Percentiles rank a stretch among this genome's conserved stretches.
Evolutionary conservation across 23 tunicate species (phyloP).

Genomic region (Diplosoma virens): DNA sequence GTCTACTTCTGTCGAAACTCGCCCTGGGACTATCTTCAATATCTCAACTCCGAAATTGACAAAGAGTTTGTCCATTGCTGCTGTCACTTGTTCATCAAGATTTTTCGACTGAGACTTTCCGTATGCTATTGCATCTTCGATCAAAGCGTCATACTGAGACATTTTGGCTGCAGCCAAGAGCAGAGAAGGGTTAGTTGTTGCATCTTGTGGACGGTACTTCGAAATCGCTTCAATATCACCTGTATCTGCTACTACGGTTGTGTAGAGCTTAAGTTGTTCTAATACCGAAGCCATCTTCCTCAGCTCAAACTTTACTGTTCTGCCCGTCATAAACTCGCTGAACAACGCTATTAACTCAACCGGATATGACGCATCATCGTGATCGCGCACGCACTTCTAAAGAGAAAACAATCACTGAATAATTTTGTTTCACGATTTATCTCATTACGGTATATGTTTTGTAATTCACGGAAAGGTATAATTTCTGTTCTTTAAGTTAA

Average conservation of each 20-base stretch:
- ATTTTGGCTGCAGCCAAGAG: conserved; percentile 76
- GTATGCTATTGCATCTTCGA: conserved; percentile 63
- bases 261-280: conserved; percentile 35
- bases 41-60: conserved; percentile 74
- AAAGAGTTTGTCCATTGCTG: conserved; percentile 83
- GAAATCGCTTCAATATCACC: conserved; percentile 86
- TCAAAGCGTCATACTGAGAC: conserved; percentile 46
- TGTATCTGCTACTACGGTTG: conserved; percentile 92
- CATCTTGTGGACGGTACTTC: conserved; percentile 71
- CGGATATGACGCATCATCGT: no score
- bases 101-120: conserved; percentile 36
- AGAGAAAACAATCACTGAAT: no score
- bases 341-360: no score
- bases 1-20: conserved; percentile 92
- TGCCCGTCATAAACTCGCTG: no score
- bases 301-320: no score
- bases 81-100: conserved; percentile 56
- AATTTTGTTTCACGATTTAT: no score
- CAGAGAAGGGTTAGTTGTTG: conserved; percentile 94
- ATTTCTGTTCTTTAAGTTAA: no score
- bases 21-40: conserved; percentile 64
- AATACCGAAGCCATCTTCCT: no score
- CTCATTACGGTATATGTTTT: no score
- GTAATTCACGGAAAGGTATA: no score
- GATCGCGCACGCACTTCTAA: no score